Conservation (phyloP, 2,113 vertebrate species). For the Polypterus bichir region DNA sequence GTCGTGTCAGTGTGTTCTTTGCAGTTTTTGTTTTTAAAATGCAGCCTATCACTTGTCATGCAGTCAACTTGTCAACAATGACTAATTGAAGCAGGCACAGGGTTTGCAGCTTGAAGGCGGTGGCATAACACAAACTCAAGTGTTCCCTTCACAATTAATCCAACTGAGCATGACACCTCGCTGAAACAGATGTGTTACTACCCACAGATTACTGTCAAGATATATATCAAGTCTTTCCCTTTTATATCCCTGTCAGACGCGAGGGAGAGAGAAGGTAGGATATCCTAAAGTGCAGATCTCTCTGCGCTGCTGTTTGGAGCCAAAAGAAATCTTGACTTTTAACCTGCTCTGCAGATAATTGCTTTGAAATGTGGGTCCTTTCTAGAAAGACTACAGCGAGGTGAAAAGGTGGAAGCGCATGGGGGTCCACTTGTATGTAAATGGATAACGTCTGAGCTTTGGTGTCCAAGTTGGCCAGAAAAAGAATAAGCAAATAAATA, state of each 20-base stretch:
- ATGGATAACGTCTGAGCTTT: no score
- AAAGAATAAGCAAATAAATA: no score
- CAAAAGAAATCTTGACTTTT: conserved; percentile 2
- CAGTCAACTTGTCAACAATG: conserved; percentile 6
- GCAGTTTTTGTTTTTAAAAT: no score
- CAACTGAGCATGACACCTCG: conserved; percentile 11
- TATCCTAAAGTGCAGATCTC: not conserved
- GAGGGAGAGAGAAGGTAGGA: not conserved
- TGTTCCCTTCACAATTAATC: conserved; percentile 16
- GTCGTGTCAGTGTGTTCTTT: no score
- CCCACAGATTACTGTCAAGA: conserved; percentile 16
- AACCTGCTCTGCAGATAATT: conserved; percentile 5
- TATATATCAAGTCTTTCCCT: conserved; percentile 1
- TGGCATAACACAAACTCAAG: conserved; percentile 8
- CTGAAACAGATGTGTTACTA: conserved; percentile 17
- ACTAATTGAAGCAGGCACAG: conserved; percentile 16
- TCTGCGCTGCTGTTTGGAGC: conserved; percentile 1
- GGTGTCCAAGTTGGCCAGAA: no score
- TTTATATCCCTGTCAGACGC: conserved; percentile 2
- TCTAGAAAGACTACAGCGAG: not conserved
- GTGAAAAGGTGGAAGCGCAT: no score
- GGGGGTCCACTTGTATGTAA: no score
- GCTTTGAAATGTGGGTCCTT: not conserved
- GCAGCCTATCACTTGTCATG: conserved; percentile 6
- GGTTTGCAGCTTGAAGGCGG: conserved; percentile 10